Base-by-base conservation (phyloP, 2,797 vertebrate genomes). In the Poeciliopsis presidionis region DNA sequence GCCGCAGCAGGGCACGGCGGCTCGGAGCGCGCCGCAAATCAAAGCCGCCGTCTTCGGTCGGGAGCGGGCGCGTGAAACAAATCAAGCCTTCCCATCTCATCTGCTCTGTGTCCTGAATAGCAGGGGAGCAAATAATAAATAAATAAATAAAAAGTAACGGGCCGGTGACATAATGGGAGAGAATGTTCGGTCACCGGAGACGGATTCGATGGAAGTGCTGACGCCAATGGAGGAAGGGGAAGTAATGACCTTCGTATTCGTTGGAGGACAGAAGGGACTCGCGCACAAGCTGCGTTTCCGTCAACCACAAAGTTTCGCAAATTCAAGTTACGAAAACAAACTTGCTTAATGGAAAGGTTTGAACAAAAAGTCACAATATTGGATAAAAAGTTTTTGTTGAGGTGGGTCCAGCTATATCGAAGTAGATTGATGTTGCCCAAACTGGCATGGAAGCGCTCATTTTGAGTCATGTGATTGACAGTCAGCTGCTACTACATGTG, bases 61-160 rank as follows among this genome's bases (percentile, higher is more conserved):
- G 81, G 82, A 69, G 57, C 25, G 84, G 53, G n/a, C 47, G 63
- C 83, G 14, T 41, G 84, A 84, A 87, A 92, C 93, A 94, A 93
- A 94, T 93, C 91, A 90, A 41, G 5, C 16, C 25, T 86, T 89
- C 87, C 81, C 88, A 91, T 92, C 91, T 94, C 87, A 75, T 94
- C 91, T 81, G 80, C 81, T 6, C 51, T 75, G 77, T 87, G 88
- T 84, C 82, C 41, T 2, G 12, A 70, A 28, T 12, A 4, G n/a
- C 22, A 55, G 16, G 25, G 67, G 43, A 20, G 25, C 25, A 36
- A 25, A 47, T 39, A 39, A 39, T 39, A 39, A 39, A 39, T 36
- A 36, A 36, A 57, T 4, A 28, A 13, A 13, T 12, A 11, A 2
- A 28, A 57, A 11, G 9, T 33, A 41, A 67, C 55, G 46, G 57